Percentiles rank a stretch among this genome's conserved stretches.
phyloP scores from a whole-genome alignment of 2,797 vertebrate genomes.

The Phaenicophaeus curvirostris region DNA sequence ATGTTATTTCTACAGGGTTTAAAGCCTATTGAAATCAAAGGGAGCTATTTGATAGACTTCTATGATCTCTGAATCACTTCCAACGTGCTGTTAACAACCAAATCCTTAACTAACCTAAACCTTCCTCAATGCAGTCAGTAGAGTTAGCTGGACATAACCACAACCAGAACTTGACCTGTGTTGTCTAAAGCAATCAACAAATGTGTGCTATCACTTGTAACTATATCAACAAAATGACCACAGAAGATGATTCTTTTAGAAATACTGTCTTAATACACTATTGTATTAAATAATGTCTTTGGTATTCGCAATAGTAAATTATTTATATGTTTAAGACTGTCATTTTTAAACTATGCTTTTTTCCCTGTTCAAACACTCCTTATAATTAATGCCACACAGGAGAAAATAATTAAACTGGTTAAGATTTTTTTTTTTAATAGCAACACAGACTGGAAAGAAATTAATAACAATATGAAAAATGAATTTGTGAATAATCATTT shows the following conservation, averaged over 20 bases:
- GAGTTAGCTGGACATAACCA: neutral
- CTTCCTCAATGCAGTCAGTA: neutral
- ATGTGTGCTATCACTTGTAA: constrained; percentile 32
- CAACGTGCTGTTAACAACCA: constrained; percentile 41
- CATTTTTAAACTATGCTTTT: constrained; percentile 58
- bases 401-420: constrained; percentile 53
- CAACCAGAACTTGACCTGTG: constrained; percentile 8
- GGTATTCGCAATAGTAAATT: constrained; percentile 55
- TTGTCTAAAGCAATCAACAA: constrained; percentile 5
- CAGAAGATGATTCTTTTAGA: neutral
- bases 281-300: constrained; percentile 47
- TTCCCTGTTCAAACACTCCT: constrained; percentile 36
- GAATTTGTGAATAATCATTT: constrained; percentile 22
- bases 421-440: neutral
- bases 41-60: constrained; percentile 32
- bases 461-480: constrained; percentile 41
- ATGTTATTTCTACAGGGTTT: constrained; percentile 18
- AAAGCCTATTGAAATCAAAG: constrained; percentile 44
- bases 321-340: constrained; percentile 55
- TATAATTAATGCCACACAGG: constrained; percentile 48
- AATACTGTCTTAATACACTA: neutral
- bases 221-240: constrained; percentile 41
- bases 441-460: neutral
- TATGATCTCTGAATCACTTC: constrained; percentile 51
- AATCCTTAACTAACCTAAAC: constrained; percentile 40